Conservation (phyloP, 2,888 invertebrate species). For the Cantharis flavilabris region DNA sequence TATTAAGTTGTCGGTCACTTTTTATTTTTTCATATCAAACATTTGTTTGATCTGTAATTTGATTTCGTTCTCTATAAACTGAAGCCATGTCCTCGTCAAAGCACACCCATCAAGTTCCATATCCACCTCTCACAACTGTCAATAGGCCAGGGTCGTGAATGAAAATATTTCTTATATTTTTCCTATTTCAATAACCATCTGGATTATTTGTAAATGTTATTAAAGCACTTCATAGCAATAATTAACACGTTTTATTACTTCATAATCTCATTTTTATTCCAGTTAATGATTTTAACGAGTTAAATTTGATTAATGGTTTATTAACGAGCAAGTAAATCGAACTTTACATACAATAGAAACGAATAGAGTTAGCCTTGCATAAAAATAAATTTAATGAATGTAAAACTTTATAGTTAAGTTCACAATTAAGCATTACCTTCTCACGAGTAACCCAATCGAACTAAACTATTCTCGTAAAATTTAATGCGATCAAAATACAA, state of each 20-base stretch:
- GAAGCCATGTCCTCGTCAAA: constrained; percentile 16
- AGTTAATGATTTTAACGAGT: neutral
- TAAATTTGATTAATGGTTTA: neutral
- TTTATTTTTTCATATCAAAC: neutral
- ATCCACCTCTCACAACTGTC: constrained; percentile 27
- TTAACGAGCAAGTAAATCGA: neutral
- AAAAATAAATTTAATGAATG: neutral
- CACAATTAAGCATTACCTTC: neutral
- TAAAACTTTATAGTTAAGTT: neutral
- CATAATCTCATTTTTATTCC: neutral
- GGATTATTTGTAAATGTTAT: neutral
- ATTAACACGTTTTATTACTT: neutral
- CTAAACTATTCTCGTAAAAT: neutral
- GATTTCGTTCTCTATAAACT: neutral
- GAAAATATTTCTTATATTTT: neutral
- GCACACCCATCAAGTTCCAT: constrained; percentile 23
- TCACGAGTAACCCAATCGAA: neutral
- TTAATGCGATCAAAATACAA: neutral
- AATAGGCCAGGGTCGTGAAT: constrained; percentile 29
- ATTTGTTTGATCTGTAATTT: neutral
- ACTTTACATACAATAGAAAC: neutral
- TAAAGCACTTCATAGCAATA: neutral
- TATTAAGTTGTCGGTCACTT: neutral
- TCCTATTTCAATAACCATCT: neutral
- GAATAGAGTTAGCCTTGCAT: neutral